Base-by-base conservation (phyloP, 2,797 vertebrate species). In the Cercopithecus neglectus region DNA sequence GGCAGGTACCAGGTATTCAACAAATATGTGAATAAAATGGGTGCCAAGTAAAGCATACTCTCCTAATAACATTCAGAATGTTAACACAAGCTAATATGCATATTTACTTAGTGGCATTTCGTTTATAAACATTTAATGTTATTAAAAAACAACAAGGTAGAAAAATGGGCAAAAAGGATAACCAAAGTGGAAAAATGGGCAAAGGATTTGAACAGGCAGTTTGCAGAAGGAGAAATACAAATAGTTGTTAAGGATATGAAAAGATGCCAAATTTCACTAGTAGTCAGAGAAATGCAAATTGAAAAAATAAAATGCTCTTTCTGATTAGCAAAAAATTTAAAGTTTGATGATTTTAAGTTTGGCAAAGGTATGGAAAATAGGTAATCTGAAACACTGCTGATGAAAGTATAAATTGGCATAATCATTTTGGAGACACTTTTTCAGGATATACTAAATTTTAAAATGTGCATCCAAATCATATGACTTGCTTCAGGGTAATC, bases 221-320 rank as follows among this genome's bases (percentile, higher is more conserved):
- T 89, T 14, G 50, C 57, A 74, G 36, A 84, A 92, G 19, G 12
- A 30, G 33, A 70, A 95, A 86, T 75, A 21, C n/a, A 89, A 86
- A 75, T 82, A 11, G 5, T 75, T 85, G 46, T 85, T 86, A 93
- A 85, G 75, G 22, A n/a, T 86, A 57, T 14, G 1, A 94, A 88
- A 84, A 64, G 28, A 89, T 84, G 13, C 10, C 9, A 26, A 30
- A 39, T 70, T 94, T 92, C 30, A 85, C 55, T 76, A 39, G n/a
- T 59, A 46, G 83, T 57, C 26, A 53, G 21, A 39, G 50, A 92
- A 94, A n/a, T 76, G 9, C 19, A 76, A 89, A 59, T 61, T 89
- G 33, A 89, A 88, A 74, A 10, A 96, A 81, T 26, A 76, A 92
- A 94, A 94, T 72, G 39, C 2, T 76, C 39, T 85, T 89, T 89